Conservation (phyloP, 2,113 vertebrate genomes). For the Propithecus coquereli region DNA sequence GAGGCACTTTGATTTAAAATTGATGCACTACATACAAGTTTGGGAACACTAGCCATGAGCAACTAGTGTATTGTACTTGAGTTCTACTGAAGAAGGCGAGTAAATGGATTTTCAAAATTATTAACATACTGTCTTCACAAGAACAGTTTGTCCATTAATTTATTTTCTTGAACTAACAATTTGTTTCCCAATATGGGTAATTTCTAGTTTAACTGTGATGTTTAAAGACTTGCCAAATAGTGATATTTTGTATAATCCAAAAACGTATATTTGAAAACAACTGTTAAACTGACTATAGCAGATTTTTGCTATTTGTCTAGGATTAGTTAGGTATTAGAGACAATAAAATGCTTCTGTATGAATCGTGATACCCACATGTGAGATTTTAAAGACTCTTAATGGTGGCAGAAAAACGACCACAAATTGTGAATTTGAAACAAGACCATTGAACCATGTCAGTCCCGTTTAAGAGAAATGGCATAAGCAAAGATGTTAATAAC, state of each 20-base stretch:
- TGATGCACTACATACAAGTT: background rate
- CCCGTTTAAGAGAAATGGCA: background rate
- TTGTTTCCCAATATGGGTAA: background rate
- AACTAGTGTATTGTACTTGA: background rate
- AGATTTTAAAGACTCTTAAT: background rate
- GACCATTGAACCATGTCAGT: background rate
- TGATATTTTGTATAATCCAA: background rate
- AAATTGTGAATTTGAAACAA: background rate
- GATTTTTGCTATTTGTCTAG: conserved; percentile 19
- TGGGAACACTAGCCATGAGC: background rate
- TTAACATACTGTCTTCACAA: background rate
- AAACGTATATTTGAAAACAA: background rate
- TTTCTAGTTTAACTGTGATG: background rate
- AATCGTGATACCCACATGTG: background rate
- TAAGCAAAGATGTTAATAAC: background rate
- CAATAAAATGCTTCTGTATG: background rate
- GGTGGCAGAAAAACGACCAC: background rate
- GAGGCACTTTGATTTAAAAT: background rate
- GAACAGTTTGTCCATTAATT: background rate
- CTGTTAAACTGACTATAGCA: background rate
- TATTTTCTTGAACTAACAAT: background rate
- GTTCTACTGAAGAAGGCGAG: background rate
- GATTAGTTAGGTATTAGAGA: background rate
- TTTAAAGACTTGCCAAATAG: background rate
- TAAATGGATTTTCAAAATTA: background rate